Evolutionary conservation across 2,113 vertebrate genomes (phyloP), one percentile per base, ranked within the genome.

Genomic region (Phalacrocorax brasilianus): DNA sequence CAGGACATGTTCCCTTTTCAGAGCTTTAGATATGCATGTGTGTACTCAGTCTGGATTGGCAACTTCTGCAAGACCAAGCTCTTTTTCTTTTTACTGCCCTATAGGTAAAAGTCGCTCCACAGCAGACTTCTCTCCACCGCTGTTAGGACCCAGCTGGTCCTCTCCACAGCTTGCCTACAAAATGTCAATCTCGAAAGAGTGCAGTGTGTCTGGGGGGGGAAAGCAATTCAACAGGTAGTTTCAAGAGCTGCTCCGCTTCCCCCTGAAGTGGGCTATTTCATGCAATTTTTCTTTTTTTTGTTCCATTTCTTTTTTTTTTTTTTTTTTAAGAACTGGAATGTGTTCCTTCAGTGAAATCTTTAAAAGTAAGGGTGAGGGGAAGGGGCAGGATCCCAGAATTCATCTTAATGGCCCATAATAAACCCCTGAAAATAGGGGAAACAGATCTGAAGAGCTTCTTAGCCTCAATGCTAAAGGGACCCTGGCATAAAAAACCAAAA

Each of bases 381-480:
- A 86, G 33, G 61, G 63, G 55, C 22, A 85, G 53, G 82, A 92
- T 83, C 42, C 66, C 66, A 95, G 50, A 94, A 91, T 80, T 94
- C 45, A 83, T 67, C 82, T 67, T 35, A 93, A 79, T 28, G 71
- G 71, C 88, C 90, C 76, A 52, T 2, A 4, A 80, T 26, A 93
- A 61, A 65, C 89, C 89, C 96, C 96, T 90, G 86, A 96, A 96
- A 95, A 94, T 92, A 96, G 79, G 95, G 96, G 95, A 82, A 91
- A 91, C 6, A 72, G 59, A 61, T 23, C 9, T 78, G 78, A 89
- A 96, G 33, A 89, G 74, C 49, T 94, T 80, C 86, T 85, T 79
- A 50, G 67, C 67, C 91, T 94, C 81, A 92, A 50, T 52, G 67
- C 77, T 77, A 79, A 70, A 95, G 52, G 86, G 74, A 93, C 33